Evolutionary conservation across 2,888 invertebrate genomes (phyloP).

Genomic region (Eulithis testata): DNA sequence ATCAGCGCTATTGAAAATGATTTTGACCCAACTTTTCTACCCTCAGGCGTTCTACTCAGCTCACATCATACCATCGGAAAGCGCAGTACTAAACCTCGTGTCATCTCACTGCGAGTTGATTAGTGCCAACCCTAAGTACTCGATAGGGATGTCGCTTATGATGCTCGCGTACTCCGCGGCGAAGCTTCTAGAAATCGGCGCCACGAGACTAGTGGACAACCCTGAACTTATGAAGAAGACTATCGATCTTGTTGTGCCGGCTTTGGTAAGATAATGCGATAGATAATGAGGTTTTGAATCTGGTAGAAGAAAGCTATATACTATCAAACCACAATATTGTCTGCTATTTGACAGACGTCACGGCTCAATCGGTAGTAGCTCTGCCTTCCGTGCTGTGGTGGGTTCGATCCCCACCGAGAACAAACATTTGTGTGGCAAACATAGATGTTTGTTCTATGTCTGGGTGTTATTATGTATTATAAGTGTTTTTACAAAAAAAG

Average conservation of each 20-base stretch:
- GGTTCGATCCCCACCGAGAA: no score
- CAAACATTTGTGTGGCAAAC: no score
- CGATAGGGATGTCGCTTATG: slow-evolving; percentile 72
- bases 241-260: slow-evolving; percentile 88
- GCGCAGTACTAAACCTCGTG: slow-evolving; percentile 91
- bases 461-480: no score
- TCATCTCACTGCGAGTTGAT: slow-evolving; percentile 76
- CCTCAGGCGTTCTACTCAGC: slow-evolving; percentile 88
- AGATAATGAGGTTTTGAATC: no score
- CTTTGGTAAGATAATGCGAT: slow-evolving; percentile 79
- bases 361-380: no score
- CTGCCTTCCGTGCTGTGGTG: no score
- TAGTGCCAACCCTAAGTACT: slow-evolving; percentile 70
- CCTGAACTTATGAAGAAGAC: slow-evolving; percentile 86
- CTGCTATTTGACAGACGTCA: no score
- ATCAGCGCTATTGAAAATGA: no score
- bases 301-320: no score
- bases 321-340: neutral
- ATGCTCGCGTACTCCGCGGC: slow-evolving; percentile 77
- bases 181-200: slow-evolving; percentile 73
- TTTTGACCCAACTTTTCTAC: slow-evolving; percentile 9
- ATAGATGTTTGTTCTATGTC: no score
- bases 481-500: no score
- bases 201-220: slow-evolving; percentile 81
- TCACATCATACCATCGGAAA: slow-evolving; percentile 93